Conservation (phyloP, 2,113 vertebrate genomes). For the Gymnocephalus cernua region DNA sequence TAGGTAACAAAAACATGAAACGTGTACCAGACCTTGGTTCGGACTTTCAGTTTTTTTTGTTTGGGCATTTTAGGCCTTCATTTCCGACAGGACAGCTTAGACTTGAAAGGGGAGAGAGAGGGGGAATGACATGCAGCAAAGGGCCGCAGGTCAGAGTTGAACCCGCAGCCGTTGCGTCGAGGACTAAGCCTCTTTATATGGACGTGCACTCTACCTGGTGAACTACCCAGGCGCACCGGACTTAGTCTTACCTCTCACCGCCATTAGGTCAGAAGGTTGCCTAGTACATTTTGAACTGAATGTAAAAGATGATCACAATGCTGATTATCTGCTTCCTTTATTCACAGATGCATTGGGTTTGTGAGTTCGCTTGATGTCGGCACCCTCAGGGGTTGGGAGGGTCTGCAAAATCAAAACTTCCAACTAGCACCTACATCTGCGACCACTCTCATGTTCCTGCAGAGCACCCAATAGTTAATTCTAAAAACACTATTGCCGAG, state of each 20-base stretch:
- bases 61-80: too few species aligned
- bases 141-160: too few species aligned
- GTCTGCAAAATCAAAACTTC: conserved; percentile 13
- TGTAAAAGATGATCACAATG: not conserved
- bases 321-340: not conserved
- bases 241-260: not conserved
- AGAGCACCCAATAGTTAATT: not conserved
- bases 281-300: not conserved
- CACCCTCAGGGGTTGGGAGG: conserved; percentile 34
- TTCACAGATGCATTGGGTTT: conserved; percentile 64
- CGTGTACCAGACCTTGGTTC: too few species aligned
- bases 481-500: not conserved
- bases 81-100: too few species aligned
- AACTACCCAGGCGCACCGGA: too few species aligned
- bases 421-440: not conserved
- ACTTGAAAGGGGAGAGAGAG: too few species aligned
- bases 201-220: too few species aligned
- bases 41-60: too few species aligned
- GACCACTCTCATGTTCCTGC: conserved; percentile 33
- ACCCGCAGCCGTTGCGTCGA: too few species aligned
- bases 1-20: too few species aligned
- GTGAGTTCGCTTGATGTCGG: conserved; percentile 59
- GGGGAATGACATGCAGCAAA: too few species aligned
- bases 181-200: too few species aligned
- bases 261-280: not conserved